Evolutionary conservation across 2,113 vertebrate genomes (phyloP).

Genomic region (Lota lota): DNA sequence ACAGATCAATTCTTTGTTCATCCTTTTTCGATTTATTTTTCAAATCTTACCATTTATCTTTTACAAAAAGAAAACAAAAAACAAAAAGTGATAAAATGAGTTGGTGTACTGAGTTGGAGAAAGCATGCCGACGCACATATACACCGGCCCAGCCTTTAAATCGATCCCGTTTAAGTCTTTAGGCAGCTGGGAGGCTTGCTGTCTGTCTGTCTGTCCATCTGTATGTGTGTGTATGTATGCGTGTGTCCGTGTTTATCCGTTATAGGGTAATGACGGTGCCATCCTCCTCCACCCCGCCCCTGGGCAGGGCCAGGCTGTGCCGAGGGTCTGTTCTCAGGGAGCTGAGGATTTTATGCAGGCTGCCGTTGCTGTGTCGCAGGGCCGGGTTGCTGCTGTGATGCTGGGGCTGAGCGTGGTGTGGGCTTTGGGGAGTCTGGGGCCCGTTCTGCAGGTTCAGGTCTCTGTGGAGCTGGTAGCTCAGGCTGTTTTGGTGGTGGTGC

Average conservation of each 20-base stretch:
- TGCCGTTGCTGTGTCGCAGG: slow-evolving; percentile 86
- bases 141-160: slow-evolving; percentile 28
- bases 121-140: slow-evolving; percentile 42
- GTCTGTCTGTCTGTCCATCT: slow-evolving; percentile 40
- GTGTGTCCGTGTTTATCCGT: slow-evolving; percentile 39
- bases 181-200: slow-evolving; percentile 42
- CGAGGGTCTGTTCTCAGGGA: slow-evolving; percentile 90
- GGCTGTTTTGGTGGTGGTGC: slow-evolving; percentile 48
- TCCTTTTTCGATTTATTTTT: slow-evolving; percentile 8
- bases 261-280: slow-evolving; percentile 96
- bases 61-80: slow-evolving; percentile 33
- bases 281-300: slow-evolving; percentile 92
- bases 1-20: too few relatives aligned
- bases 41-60: slow-evolving; percentile 32
- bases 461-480: slow-evolving; percentile 76
- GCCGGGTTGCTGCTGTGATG: slow-evolving; percentile 72
- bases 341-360: slow-evolving; percentile 89
- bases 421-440: slow-evolving; percentile 69
- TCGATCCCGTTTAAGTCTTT: slow-evolving; percentile 65
- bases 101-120: slow-evolving; percentile 37
- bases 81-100: slow-evolving; percentile 40
- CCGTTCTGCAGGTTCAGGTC: slow-evolving; percentile 73
- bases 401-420: slow-evolving; percentile 47
- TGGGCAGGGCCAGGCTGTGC: slow-evolving; percentile 89
- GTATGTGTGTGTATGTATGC: slow-evolving; percentile 9